Percentiles rank a stretch among this genome's conserved stretches.
Conservation (phyloP, 2,113 vertebrate genomes). For the Tupaia tana region DNA sequence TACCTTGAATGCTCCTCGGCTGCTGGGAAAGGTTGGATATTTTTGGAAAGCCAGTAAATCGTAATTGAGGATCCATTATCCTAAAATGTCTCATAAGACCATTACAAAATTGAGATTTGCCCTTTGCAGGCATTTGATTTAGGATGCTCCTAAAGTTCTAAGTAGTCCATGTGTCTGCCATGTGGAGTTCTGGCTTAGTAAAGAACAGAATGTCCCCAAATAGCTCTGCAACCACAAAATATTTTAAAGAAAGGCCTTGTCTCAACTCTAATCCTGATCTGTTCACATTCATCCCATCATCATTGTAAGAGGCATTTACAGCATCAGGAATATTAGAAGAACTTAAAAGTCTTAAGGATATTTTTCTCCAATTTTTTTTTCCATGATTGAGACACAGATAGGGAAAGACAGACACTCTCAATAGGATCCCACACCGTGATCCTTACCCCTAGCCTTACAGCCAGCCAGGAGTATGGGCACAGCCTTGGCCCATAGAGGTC, state of each 20-base stretch:
- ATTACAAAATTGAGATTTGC: constrained; percentile 30
- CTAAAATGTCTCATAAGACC: not conserved
- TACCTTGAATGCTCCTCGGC: not conserved
- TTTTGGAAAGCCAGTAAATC: constrained; percentile 23
- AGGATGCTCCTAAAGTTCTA: constrained; percentile 45
- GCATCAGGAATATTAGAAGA: not conserved
- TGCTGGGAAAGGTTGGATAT: not conserved
- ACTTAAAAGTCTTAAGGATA: no score
- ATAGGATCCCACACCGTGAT: no score
- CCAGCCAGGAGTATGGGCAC: no score
- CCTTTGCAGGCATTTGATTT: constrained; percentile 27
- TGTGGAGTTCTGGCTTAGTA: not conserved
- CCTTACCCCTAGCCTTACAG: no score
- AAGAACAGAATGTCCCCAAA: not conserved
- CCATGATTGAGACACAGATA: no score
- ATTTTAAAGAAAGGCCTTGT: not conserved
- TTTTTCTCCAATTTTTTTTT: no score
- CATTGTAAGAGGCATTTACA: not conserved
- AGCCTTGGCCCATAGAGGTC: no score
- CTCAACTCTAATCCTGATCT: no score
- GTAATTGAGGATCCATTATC: constrained; percentile 27
- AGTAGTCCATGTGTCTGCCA: not conserved
- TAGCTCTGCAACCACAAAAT: not conserved
- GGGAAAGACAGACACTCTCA: no score
- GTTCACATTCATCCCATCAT: not conserved